These are phyloP conservation scores for Potamilus streckersoni DNA, from an alignment of 1,140 invertebrate species.

Conservation along the genomic window DNA sequence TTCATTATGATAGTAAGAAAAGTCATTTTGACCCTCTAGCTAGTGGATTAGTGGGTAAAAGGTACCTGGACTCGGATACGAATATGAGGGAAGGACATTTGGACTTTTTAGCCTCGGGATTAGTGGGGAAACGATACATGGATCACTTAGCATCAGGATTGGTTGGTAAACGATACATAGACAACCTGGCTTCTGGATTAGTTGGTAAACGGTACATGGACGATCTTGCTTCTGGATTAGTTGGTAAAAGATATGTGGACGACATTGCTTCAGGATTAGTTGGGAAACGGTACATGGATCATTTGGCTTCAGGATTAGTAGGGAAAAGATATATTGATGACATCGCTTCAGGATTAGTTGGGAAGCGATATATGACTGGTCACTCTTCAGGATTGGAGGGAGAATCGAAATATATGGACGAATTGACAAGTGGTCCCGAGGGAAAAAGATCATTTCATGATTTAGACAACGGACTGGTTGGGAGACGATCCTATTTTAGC, in stretches of 20 bases:
- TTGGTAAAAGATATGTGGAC: constrained; percentile 38
- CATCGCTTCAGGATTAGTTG: constrained; percentile 47
- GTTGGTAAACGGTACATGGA: constrained; percentile 34
- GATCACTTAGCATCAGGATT: constrained; percentile 35
- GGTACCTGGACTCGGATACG: constrained; percentile 1
- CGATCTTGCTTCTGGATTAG: constrained; percentile 40
- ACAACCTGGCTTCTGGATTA: constrained; percentile 26
- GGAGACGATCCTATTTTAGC: constrained; percentile 19
- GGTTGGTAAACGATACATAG: constrained; percentile 31
- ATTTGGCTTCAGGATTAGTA: constrained; percentile 22
- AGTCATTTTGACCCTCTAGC: constrained; percentile 35
- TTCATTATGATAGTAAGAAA: too few species aligned
- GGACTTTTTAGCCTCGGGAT: constrained; percentile 33
- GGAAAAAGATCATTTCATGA: constrained; percentile 33
- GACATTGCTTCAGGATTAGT: constrained; percentile 31
- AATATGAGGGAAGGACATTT: neutral
- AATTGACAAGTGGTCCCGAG: constrained; percentile 16
- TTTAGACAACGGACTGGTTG: constrained; percentile 38
- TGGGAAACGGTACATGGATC: constrained; percentile 31
- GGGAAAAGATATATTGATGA: constrained; percentile 34
- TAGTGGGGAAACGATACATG: constrained; percentile 33
- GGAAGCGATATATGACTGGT: constrained; percentile 40
- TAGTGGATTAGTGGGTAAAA: constrained; percentile 46
- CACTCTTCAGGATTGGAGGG: constrained; percentile 48
- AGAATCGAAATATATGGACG: constrained; percentile 26